Evolutionary conservation across 1,140 invertebrate genomes (phyloP).

Genomic region (Brachionus angularis): DNA sequence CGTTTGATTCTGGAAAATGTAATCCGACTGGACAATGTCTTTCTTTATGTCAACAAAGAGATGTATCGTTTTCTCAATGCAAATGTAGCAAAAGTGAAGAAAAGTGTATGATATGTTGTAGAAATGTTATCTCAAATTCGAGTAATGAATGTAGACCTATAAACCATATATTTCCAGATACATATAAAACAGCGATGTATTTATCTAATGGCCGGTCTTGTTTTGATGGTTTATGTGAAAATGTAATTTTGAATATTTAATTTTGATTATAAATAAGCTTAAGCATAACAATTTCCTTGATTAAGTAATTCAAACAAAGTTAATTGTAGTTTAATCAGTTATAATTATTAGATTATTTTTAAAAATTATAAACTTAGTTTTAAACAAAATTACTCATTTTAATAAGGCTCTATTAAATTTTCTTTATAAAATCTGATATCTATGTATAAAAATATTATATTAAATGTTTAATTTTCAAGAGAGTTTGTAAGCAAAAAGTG

Average conservation of each 20-base stretch:
- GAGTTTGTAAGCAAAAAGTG: slow-evolving; percentile 86
- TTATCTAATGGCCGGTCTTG: slow-evolving; percentile 15
- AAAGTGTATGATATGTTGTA: slow-evolving; percentile 84
- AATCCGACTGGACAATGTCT: background rate
- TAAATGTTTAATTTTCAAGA: slow-evolving; percentile 59
- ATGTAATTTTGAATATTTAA: background rate
- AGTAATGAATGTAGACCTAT: slow-evolving; percentile 17
- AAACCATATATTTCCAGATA: background rate
- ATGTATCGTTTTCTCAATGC: slow-evolving; percentile 45
- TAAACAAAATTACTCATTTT: no score
- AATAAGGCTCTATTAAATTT: no score
- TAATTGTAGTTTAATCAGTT: no score
- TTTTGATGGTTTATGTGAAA: slow-evolving; percentile 41
- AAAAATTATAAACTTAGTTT: no score
- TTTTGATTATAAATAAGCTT: no score
- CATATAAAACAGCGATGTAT: background rate
- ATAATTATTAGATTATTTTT: no score
- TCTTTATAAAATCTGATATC: no score
- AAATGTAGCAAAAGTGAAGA: slow-evolving; percentile 77
- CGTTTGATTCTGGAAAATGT: slow-evolving; percentile 27
- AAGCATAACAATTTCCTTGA: no score
- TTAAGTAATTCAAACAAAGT: no score
- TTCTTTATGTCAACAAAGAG: slow-evolving; percentile 22
- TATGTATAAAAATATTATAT: background rate
- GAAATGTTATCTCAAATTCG: slow-evolving; percentile 59